phyloP scores from a whole-genome alignment of 2,113 vertebrate genomes.

The Catagonus wagneri region DNA sequence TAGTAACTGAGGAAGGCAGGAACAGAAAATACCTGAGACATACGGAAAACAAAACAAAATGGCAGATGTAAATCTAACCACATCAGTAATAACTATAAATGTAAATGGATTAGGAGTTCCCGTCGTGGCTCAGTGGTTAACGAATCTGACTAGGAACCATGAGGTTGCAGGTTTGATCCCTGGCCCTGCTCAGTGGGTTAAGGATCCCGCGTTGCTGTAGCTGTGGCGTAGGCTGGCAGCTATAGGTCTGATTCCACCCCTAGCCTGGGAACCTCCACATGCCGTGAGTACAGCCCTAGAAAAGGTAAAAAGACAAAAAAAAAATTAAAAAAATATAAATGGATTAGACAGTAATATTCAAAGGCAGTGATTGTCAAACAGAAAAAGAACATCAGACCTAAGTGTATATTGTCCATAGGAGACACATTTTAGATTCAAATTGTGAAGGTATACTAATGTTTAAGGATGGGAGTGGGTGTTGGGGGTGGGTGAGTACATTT shows the following conservation, averaged over 20 bases:
- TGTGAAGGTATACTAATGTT: not conserved
- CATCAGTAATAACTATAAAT: not conserved
- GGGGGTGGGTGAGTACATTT: not conserved
- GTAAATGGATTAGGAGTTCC: not conserved
- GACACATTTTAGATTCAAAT: not conserved
- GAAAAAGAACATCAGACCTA: not conserved
- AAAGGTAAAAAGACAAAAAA: no score
- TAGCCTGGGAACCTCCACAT: no score
- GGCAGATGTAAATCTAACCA: not conserved
- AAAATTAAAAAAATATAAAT: constrained; percentile 7
- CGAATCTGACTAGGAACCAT: no score
- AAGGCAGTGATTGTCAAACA: not conserved
- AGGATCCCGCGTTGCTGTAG: no score
- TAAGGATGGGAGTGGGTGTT: not conserved
- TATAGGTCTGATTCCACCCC: no score
- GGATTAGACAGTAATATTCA: not conserved
- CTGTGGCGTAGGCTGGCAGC: no score
- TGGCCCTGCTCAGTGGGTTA: no score
- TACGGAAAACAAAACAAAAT: constrained; percentile 21
- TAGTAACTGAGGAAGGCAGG: not conserved
- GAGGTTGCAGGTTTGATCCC: no score
- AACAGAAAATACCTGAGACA: not conserved
- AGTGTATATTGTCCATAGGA: not conserved
- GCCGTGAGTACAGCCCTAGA: no score
- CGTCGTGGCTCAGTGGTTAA: no score